Evolutionary conservation across 2,797 vertebrate species (phyloP), one percentile per base, ranked within the genome.

Genomic region (Paguma larvata): DNA sequence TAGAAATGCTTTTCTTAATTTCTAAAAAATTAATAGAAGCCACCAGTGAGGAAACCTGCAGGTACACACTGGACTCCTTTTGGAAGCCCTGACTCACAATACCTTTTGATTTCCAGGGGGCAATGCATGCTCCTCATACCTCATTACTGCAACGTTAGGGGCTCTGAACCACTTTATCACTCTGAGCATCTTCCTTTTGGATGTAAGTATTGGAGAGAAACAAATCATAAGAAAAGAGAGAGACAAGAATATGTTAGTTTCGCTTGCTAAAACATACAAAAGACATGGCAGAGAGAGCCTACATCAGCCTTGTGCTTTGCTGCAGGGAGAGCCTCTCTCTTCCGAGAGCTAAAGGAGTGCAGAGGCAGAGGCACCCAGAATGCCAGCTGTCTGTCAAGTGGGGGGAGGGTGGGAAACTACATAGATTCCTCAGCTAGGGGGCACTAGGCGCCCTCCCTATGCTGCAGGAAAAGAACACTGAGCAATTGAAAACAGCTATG

Each of bases 351-450:
- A 68, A 85, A 9, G 56, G 68, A 59, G 48, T 11, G 27, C 19
- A 2, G 34, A 1, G 73, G 19, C 77, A n/a, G 34, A 85, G 34
- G 10, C 0, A 0, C 19, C 72, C 38, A n/a, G 41, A 21, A 75
- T 6, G 4, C 51, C 77, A 86, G 77, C 84, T 75, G 68, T 82
- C 70, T 59, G 59, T 21, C 14, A 13, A n/a, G 63, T 86, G 87
- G 96, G 85, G 93, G 79, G 85, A 79, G 92, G 90, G 82, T 11
- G 0, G 2, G 6, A 25, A 89, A 92, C 97, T 91, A 86, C 91
- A 38, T 89, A 95, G 63, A 96, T 97, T 97, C 98, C 97, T 98
- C 98, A 98, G 88, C 96, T 97, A 91, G 96, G 94, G 97, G 97
- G 96, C 92, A 97, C 75, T 97, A 97, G 89, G 65, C 25, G 51